Evolutionary conservation across 1,140 invertebrate species (phyloP).

Genomic region (Aphelenchoides avenae): DNA sequence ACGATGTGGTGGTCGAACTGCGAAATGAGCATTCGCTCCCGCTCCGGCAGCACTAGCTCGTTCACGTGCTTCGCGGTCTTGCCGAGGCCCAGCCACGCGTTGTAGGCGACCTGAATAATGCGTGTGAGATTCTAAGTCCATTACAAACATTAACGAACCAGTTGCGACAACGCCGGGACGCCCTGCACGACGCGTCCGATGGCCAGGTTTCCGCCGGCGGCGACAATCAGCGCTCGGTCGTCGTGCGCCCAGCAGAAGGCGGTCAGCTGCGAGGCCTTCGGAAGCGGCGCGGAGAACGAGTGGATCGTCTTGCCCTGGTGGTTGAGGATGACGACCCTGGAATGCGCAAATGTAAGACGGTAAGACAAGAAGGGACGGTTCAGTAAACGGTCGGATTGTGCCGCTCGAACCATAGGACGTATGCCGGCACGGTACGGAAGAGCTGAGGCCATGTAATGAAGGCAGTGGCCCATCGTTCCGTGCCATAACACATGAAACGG

Average conservation of each 20-base stretch:
- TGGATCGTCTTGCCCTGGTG: slow-evolving; percentile 36
- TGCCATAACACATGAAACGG: no score
- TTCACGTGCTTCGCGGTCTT: slow-evolving; percentile 65
- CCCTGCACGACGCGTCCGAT: slow-evolving; percentile 81
- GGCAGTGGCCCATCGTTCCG: no score
- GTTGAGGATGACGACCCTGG: slow-evolving; percentile 43
- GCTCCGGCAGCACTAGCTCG: slow-evolving; percentile 75
- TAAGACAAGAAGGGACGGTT: no score
- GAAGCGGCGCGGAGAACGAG: slow-evolving; percentile 28
- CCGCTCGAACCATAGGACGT: no score
- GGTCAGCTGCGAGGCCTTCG: slow-evolving; percentile 18
- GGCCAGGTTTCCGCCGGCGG: slow-evolving; percentile 75
- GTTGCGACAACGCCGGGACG: slow-evolving; percentile 79
- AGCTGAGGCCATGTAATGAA: no score
- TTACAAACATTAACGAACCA: no score
- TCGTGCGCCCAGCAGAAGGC: slow-evolving; percentile 72
- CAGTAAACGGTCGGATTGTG: no score
- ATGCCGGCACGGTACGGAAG: no score
- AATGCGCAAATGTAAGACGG: no score
- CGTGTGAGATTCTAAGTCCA: no score
- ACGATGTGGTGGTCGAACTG: slow-evolving; percentile 92
- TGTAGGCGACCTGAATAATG: slow-evolving; percentile 62
- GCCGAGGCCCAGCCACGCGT: slow-evolving; percentile 50
- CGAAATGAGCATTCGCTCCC: slow-evolving; percentile 75
- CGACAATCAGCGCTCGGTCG: slow-evolving; percentile 85